Conservation (phyloP, 2,113 vertebrate genomes). For the Elgaria multicarinata region DNA sequence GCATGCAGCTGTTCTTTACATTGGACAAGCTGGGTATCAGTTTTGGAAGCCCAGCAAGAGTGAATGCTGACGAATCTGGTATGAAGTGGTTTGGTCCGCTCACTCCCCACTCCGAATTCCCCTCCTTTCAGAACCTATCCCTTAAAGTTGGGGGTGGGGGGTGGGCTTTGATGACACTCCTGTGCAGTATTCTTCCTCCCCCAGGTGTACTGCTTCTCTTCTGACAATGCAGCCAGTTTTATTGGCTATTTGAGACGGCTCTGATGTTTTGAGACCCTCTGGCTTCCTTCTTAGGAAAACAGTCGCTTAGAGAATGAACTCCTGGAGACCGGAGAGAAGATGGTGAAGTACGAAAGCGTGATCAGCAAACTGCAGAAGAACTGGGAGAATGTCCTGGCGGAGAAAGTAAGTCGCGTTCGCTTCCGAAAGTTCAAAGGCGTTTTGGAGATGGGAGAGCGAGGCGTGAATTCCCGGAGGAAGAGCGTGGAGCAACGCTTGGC, state of each 20-base stretch:
- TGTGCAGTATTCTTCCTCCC: neutral
- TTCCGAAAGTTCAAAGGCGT: fast-evolving
- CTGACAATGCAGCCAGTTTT: neutral
- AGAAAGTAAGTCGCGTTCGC: conserved; percentile 83
- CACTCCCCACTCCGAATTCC: neutral
- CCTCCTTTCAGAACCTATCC: neutral
- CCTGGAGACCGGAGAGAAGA: conserved; percentile 85
- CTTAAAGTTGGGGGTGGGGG: neutral
- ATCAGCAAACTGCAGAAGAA: conserved; percentile 87
- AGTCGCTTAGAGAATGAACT: conserved; percentile 89
- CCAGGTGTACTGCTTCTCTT: neutral
- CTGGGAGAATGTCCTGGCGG: conserved; percentile 87
- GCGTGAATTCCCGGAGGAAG: neutral
- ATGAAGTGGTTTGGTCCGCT: neutral
- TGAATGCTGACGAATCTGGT: neutral
- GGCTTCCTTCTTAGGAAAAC: conserved; percentile 85
- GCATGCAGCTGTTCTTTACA: too few species aligned
- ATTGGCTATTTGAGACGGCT: neutral
- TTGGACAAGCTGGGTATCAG: neutral
- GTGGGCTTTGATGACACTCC: neutral
- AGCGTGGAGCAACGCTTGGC: neutral
- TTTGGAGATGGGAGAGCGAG: neutral
- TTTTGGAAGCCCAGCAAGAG: neutral
- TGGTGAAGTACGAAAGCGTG: conserved; percentile 82
- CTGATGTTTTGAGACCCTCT: neutral